Evolutionary conservation across 2,113 vertebrate species (phyloP).

Genomic region (Ia io): DNA sequence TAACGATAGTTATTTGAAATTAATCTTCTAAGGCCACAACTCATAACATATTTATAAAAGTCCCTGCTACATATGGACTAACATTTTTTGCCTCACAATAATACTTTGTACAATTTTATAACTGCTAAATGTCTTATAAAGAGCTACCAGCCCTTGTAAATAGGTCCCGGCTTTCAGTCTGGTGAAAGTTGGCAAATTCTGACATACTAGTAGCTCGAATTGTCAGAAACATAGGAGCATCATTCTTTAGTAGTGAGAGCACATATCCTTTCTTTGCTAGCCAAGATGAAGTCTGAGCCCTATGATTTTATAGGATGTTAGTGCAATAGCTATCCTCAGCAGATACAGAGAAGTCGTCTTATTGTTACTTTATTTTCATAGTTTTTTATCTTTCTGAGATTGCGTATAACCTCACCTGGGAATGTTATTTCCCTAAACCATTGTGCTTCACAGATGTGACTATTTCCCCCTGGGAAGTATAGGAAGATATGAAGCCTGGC

Average conservation of each 20-base stretch:
- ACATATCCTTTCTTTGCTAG: background rate
- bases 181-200: background rate
- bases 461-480: background rate
- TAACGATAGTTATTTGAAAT: background rate
- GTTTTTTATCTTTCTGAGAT: background rate
- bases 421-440: background rate
- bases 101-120: background rate
- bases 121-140: background rate
- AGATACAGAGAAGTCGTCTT: background rate
- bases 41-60: background rate
- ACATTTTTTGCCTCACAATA: conserved; percentile 10
- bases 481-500: background rate
- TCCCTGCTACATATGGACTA: background rate
- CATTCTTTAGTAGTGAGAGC: background rate
- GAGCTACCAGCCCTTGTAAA: background rate
- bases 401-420: background rate
- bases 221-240: background rate
- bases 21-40: background rate
- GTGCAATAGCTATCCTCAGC: background rate
- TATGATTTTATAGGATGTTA: background rate
- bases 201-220: background rate
- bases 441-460: background rate
- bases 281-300: background rate
- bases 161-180: background rate
- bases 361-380: background rate